Evolutionary conservation across 1,140 invertebrate species (phyloP), one percentile per base, ranked within the genome.

Genomic region (Eupristina koningsbergeri): DNA sequence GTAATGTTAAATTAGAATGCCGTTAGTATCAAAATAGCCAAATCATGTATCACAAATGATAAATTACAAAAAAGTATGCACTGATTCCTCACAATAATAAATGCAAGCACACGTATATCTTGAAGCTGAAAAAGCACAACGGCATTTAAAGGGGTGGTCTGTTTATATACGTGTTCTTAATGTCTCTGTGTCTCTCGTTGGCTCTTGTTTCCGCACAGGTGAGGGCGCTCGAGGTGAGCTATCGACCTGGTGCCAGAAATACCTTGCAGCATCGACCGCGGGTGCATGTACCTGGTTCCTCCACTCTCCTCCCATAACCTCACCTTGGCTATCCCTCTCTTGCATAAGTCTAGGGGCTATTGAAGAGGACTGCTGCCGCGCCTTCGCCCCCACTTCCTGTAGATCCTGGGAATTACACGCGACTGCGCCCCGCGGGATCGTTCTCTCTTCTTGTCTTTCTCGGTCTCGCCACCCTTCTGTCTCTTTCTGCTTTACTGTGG

Each of bases 171-270:
- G 69, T 85, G 29, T 53, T 31, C 39, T 3, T 0, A 26, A 39
- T 19, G 26, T 58, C 47, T 76, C 3, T 26, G 19, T 78, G 6
- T 64, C 34, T 67, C 45, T 79, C 39, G 1, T 22, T 26, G 31
- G 58, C 47, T 71, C 31, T 63, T 53, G 31, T 5, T 71, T 31
- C 7, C 17, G 85, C 31, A 84, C 87, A 88, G 89, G 85, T 87
- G 85, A 87, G 84, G 85, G 88, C 87, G 86, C 88, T 89, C 90
- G 90, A 91, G 91, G 90, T 91, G 89, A 89, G 89, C 87, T 92
- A 92, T 92, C 91, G 92, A 93, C 92, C 92, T 91, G 90, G 88
- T 87, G 91, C 89, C 88, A 91, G 91, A 92, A 92, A 92, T 92
- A 92, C 91, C 90, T 89, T 86, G 92, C 91, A 92, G 88, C 91